Evolutionary conservation across 2,888 invertebrate genomes (phyloP), one percentile per base, ranked within the genome.

Genomic region (Hirtodrosophila alboralis): DNA sequence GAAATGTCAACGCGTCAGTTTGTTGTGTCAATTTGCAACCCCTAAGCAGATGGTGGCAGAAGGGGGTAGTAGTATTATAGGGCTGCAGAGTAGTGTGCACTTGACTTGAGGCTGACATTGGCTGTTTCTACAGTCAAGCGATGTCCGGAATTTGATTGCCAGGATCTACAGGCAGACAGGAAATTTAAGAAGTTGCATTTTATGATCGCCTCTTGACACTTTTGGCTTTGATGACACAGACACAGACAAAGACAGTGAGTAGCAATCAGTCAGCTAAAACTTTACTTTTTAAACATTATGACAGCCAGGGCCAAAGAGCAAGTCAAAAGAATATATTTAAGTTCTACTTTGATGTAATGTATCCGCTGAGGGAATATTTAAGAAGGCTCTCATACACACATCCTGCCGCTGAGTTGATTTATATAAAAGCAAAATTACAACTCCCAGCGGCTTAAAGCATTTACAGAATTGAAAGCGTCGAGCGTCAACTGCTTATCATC

Each of bases 271-370:
- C 69, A 72, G 57, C 10, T 56, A 23, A 38, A 62, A 70, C 70
- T 74, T 65, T 80, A 61, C 62, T 78, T 71, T 80, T 84, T 74
- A 85, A 85, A 84, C 76, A 78, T 85, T 84, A 76, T 80, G 70
- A 75, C 65, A 61, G 54, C 53, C 41, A 49, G 59, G 52, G 66
- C 38, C 31, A 47, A 64, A 14, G 27, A 16, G 37, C 16, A 36
- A 36, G 31, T n/a, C 44, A 49, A 52, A 51, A 49, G 54, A 51
- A 44, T 47, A 61, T 21, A 33, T 34, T 27, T 34, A 52, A 48
- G 41, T 57, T 52, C 37, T 47, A 47, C 64, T 72, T 68, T 64
- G 58, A 68, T 72, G 64, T 51, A 44, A 68, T 75, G 70, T 47
- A 27, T 38, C 63, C 64, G 78, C 72, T 76, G 13, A 63, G 65